A percentile compares a stretch with the other conserved stretches of the same genome.
These are phyloP conservation scores for Enteromius radiatus DNA, from an alignment of 2,797 vertebrate genomes.

Conservation along the genomic window DNA sequence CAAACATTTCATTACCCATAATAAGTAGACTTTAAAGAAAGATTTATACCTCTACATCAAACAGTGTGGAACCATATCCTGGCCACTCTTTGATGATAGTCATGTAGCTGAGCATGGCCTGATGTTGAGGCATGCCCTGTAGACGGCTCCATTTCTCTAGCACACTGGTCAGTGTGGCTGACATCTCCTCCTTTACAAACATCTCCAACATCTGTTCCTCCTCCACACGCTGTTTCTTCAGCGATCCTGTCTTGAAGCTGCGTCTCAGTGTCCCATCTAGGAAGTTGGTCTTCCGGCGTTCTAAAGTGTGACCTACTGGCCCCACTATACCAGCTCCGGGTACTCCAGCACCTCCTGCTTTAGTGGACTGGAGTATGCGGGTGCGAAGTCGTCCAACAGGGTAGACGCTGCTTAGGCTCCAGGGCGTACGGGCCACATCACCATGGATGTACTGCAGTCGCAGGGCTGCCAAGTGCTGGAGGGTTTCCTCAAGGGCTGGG, in stretches of 20 bases:
- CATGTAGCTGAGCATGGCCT: conserved; percentile 95
- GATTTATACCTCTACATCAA: conserved; percentile 88
- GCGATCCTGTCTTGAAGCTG: conserved; percentile 89
- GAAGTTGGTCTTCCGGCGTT: conserved; percentile 90
- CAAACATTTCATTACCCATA: too few species aligned
- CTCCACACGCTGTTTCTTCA: conserved; percentile 92
- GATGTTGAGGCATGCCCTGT: conserved; percentile 89
- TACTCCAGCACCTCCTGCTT: conserved; percentile 73
- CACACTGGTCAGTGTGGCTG: conserved; percentile 87
- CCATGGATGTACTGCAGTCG: conserved; percentile 91
- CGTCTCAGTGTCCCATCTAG: conserved; percentile 89
- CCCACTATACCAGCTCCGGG: conserved; percentile 68
- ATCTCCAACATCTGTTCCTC: conserved; percentile 96
- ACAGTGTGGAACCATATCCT: conserved; percentile 92
- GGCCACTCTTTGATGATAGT: conserved; percentile 91
- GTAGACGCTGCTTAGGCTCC: conserved; percentile 87
- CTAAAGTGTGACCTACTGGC: conserved; percentile 67
- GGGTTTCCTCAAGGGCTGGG: conserved; percentile 89
- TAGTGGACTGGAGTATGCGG: conserved; percentile 90
- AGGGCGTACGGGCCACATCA: conserved; percentile 84
- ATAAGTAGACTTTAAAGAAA: not conserved
- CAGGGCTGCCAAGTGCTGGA: conserved; percentile 88
- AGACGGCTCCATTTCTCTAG: conserved; percentile 91
- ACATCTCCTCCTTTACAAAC: conserved; percentile 95
- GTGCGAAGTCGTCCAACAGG: conserved; percentile 88